phyloP scores from a whole-genome alignment of 2,888 invertebrate genomes.

The Zeuzera pyrina region DNA sequence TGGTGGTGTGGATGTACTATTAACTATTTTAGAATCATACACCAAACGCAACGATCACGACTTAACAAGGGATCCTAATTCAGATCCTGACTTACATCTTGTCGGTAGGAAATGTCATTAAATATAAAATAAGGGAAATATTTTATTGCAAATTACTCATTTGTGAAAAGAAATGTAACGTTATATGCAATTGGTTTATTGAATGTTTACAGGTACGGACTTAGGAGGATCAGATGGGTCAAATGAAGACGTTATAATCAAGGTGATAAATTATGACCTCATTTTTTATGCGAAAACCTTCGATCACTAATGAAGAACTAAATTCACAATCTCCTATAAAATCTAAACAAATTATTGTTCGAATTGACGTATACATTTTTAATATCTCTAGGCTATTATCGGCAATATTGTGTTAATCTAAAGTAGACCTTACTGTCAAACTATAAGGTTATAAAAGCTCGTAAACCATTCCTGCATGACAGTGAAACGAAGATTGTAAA shows the following conservation, averaged over 20 bases:
- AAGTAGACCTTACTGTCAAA: too few species aligned
- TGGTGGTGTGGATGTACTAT: conserved; percentile 57
- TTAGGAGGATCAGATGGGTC: conserved; percentile 68
- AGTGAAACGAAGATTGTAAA: too few species aligned
- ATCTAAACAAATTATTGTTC: too few species aligned
- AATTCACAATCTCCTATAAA: too few species aligned
- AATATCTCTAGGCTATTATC: too few species aligned
- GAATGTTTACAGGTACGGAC: conserved; percentile 47
- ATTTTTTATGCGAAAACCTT: too few species aligned
- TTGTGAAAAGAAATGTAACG: not conserved
- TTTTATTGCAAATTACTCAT: not conserved
- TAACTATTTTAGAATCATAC: conserved; percentile 67
- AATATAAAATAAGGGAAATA: not conserved
- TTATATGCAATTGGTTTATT: not conserved
- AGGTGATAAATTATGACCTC: conserved; percentile 49
- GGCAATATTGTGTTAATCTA: too few species aligned
- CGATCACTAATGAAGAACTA: too few species aligned
- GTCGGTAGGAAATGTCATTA: conserved; percentile 37
- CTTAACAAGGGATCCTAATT: conserved; percentile 28
- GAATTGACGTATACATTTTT: too few species aligned
- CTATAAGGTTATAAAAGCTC: too few species aligned
- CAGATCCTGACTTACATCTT: conserved; percentile 49
- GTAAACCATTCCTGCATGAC: too few species aligned
- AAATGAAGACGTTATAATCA: conserved; percentile 79
- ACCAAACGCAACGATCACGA: conserved; percentile 48